phyloP scores from a whole-genome alignment of 2,888 invertebrate species.

The Aspidiotus rigidus region DNA sequence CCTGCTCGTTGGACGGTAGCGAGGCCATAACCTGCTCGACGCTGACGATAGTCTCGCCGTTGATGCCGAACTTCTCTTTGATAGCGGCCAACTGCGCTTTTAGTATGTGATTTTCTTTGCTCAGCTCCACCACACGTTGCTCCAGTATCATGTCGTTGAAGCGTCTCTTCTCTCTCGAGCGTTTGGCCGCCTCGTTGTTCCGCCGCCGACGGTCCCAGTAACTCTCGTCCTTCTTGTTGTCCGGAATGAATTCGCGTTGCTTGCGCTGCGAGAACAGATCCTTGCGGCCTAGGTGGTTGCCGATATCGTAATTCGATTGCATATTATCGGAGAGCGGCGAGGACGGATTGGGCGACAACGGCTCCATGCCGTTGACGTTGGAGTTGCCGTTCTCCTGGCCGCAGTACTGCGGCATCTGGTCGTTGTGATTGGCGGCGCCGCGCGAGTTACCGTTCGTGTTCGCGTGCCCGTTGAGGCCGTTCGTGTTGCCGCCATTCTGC shows the following conservation, averaged over 20 bases:
- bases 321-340: slow-evolving; percentile 42
- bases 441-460: slow-evolving; percentile 41
- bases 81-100: slow-evolving; percentile 87
- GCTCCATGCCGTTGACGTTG: slow-evolving; percentile 38
- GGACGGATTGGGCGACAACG: slow-evolving; percentile 43
- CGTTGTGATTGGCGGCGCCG: slow-evolving; percentile 39
- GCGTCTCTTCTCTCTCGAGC: slow-evolving; percentile 90
- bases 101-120: slow-evolving; percentile 88
- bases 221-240: slow-evolving; percentile 90
- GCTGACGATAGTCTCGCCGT: slow-evolving; percentile 75
- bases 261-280: slow-evolving; percentile 83
- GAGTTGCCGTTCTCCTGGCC: slow-evolving; percentile 36
- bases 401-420: slow-evolving; percentile 41
- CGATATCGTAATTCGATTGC: slow-evolving; percentile 22
- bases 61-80: slow-evolving; percentile 84
- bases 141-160: slow-evolving; percentile 95
- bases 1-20: slow-evolving; percentile 73
- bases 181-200: slow-evolving; percentile 94
- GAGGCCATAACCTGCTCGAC: slow-evolving; percentile 75
- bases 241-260: slow-evolving; percentile 92
- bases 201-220: slow-evolving; percentile 94
- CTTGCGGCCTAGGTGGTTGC: slow-evolving; percentile 50
- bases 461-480: slow-evolving; percentile 41
- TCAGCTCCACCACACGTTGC: slow-evolving; percentile 83
- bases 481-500: slow-evolving; percentile 19